Percentiles rank a stretch among this genome's conserved stretches.
These are phyloP conservation scores for Oryzias celebensis DNA, from an alignment of 2,113 vertebrate species.

Conservation along the genomic window DNA sequence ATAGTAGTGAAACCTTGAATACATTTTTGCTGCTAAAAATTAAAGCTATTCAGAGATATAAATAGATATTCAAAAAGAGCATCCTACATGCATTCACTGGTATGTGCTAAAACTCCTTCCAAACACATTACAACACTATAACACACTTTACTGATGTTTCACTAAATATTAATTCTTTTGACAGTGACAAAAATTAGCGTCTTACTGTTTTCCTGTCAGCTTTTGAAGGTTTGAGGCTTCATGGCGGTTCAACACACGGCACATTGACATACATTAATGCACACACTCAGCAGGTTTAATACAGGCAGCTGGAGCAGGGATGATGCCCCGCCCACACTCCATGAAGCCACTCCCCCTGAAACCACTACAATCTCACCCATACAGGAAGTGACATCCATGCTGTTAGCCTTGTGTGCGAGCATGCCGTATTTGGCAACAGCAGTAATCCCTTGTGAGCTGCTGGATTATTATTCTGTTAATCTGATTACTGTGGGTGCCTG, in stretches of 20 bases:
- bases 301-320: slow-evolving; percentile 26
- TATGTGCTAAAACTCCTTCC: background rate
- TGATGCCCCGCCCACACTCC: slow-evolving; percentile 14
- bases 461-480: slow-evolving; percentile 55
- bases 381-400: slow-evolving; percentile 18
- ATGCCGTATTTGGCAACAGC: slow-evolving; percentile 41
- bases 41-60: no score
- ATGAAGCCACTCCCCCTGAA: background rate
- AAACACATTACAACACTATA: background rate
- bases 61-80: no score
- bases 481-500: slow-evolving; percentile 38
- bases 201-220: slow-evolving; percentile 32
- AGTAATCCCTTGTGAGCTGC: slow-evolving; percentile 40
- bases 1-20: no score
- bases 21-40: no score
- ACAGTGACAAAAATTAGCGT: background rate
- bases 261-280: slow-evolving; percentile 24
- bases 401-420: slow-evolving; percentile 11
- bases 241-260: slow-evolving; percentile 16
- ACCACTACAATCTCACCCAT: background rate
- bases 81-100: slow-evolving; percentile 5
- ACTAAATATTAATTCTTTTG: background rate
- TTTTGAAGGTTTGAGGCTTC: slow-evolving; percentile 17
- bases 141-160: background rate
- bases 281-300: slow-evolving; percentile 44